Evolutionary conservation across 2,888 invertebrate genomes (phyloP).

Genomic region (Melieria crassipennis): DNA sequence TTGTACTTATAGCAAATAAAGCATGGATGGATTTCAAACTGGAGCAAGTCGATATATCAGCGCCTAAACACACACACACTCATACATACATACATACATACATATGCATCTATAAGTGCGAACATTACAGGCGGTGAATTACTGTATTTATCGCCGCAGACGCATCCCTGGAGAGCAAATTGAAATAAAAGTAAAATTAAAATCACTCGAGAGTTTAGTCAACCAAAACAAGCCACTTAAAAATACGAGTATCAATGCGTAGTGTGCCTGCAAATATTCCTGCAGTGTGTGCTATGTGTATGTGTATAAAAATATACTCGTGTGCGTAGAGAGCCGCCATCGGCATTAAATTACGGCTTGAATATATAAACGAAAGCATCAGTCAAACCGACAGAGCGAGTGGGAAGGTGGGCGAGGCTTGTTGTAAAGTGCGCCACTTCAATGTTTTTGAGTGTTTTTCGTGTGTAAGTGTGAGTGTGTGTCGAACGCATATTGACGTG

Average conservation of each 20-base stretch:
- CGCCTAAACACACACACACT: not conserved
- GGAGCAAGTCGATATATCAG: not conserved
- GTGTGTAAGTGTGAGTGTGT: not conserved
- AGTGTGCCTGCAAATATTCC: too few relatives aligned
- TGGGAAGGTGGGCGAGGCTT: too few relatives aligned
- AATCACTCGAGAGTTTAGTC: constrained; percentile 14
- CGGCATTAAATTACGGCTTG: too few relatives aligned
- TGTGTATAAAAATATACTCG: too few relatives aligned
- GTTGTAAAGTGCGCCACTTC: too few relatives aligned
- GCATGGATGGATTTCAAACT: too few relatives aligned
- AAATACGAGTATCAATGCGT: constrained; percentile 1
- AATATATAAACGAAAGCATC: too few relatives aligned
- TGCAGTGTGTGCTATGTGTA: too few relatives aligned
- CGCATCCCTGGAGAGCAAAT: not conserved
- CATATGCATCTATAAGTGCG: not conserved
- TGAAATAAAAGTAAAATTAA: not conserved
- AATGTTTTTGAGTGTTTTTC: not conserved
- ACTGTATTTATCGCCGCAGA: not conserved
- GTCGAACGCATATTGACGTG: not conserved
- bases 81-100: not conserved
- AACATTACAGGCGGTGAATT: not conserved
- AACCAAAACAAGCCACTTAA: constrained; percentile 18
- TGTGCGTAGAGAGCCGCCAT: too few relatives aligned
- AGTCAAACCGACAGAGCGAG: too few relatives aligned
- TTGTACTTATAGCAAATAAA: too few relatives aligned